Base-by-base conservation (phyloP, 37 sponge, comb jelly and placozoan species). In the Lycopodina hypogea region DNA sequence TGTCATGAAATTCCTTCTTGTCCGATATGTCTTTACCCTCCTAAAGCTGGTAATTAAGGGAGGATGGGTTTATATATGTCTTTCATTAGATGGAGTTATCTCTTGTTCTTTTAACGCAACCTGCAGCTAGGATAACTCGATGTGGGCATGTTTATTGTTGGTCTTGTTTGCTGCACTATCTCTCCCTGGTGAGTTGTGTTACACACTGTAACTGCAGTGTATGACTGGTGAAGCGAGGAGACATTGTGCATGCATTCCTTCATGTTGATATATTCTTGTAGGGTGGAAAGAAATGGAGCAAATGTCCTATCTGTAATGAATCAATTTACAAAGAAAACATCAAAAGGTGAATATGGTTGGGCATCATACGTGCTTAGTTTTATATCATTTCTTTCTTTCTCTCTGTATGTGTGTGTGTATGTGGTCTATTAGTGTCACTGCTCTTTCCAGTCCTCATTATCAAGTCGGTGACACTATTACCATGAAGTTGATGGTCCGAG, bases 21-120 rank as follows among this genome's bases (percentile, higher is more conserved):
- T 77, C 96, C 96, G 0, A 96, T 96, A 21, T 96, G 96, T 66
- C 79, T 96, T 41, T 89, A 89, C 76, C 93, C 93, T 37, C 96
- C 96, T 11, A 78, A 64, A 74, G 91, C 87, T 55, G 93, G 93
- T 93, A 69, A 70, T 57, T 75, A 19, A 41, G 18, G 34, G 3
- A 15, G 34, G 3, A 15, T 45, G 8, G 48, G 9, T 45, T n/a
- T n/a, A n/a, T n/a, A n/a, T n/a, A n/a, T n/a, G n/a, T n/a, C n/a
- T n/a, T n/a, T n/a, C n/a, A n/a, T n/a, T n/a, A n/a, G n/a, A n/a
- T n/a, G n/a, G n/a, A n/a, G n/a, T n/a, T n/a, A n/a, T n/a, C n/a
- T n/a, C n/a, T n/a, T n/a, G n/a, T n/a, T n/a, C n/a, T n/a, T n/a
- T n/a, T n/a, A n/a, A n/a, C n/a, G n/a, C n/a, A n/a, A n/a, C n/a